Base-by-base conservation (phyloP, 92 coral and sea anemone genomes). In the Siderastrea siderea region DNA sequence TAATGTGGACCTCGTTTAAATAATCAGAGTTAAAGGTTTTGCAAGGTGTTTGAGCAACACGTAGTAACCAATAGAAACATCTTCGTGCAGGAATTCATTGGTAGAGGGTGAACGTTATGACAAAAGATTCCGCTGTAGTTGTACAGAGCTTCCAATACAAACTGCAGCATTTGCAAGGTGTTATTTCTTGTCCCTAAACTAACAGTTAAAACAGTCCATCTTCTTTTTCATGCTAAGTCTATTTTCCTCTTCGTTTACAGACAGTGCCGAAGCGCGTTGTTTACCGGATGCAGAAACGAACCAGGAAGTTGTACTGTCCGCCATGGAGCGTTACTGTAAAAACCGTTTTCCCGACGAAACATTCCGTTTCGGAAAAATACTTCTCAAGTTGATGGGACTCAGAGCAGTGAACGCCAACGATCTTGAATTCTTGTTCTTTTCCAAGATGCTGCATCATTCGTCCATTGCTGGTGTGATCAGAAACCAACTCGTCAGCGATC, bases 261-360 rank as follows among this genome's bases (percentile, higher is more conserved):
- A 91, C 81, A 71, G 91, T 19, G 88, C 88, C 13, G 94, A 91
- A 46, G 91, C 91, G 15, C 88, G 85, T 38, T 91, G 78, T 63
- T 60, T 88, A 15, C 94, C 80, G 61, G 94, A 91, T 17, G 88
- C 89, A 38, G 91, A 91, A 77, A 59, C 94, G 48, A 77, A 75
- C 58, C 94, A 91, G 78, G 94, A 91, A 43, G 78, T 86, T 61
- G 85, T 91, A 1, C 81, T 91, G 38, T 80, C 85, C 61, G 94
- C 94, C 45, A 77, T 91, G 60, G 94, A 91, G 49, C 86, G 94
- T 9, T 91, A 86, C 68, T 91, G 91, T 63, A 78, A 89, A 73
- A 89, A 86, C 53, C 87, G 94, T 7, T 91, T 86, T 62, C 94
- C 94, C 17, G 85, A 86, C 53, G 91, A 91, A 82, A 73, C 94